Conservation (phyloP, 2,888 invertebrate genomes). For the Diabrotica balteata region DNA sequence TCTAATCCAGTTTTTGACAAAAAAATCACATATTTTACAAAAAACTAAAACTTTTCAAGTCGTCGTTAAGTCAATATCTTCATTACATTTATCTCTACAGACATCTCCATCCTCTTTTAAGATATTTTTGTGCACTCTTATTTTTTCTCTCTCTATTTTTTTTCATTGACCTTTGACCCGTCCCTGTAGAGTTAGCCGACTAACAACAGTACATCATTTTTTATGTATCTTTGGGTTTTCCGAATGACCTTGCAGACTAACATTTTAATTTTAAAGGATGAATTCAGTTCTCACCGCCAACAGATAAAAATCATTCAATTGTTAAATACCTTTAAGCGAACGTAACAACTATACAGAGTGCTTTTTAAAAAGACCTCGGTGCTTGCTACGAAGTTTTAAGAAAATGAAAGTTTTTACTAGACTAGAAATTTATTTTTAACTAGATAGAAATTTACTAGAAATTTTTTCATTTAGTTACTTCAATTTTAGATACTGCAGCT, state of each 20-base stretch:
- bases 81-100: too few species aligned
- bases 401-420: not conserved
- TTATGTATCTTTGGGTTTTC: slow-evolving; percentile 9
- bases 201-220: slow-evolving; percentile 4
- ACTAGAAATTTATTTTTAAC: too few species aligned
- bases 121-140: too few species aligned
- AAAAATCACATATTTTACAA: too few species aligned
- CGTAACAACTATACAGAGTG: slow-evolving; percentile 8
- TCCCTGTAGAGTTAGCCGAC: not conserved
- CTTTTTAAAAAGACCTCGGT: not conserved
- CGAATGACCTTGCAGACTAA: slow-evolving; percentile 8
- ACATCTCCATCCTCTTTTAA: too few species aligned
- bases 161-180: not conserved
- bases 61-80: too few species aligned
- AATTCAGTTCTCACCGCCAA: slow-evolving; percentile 12
- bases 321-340: slow-evolving; percentile 10
- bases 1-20: too few species aligned
- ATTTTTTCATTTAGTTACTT: not conserved
- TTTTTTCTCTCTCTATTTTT: too few species aligned
- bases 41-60: too few species aligned
- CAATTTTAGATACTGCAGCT: too few species aligned
- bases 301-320: slow-evolving; percentile 7
- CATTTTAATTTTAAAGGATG: slow-evolving; percentile 18
- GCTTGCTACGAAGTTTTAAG: not conserved
- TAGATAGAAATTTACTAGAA: too few species aligned